Evolutionary conservation across 2,888 invertebrate genomes (phyloP).

Genomic region (Subacronicta megacephala): DNA sequence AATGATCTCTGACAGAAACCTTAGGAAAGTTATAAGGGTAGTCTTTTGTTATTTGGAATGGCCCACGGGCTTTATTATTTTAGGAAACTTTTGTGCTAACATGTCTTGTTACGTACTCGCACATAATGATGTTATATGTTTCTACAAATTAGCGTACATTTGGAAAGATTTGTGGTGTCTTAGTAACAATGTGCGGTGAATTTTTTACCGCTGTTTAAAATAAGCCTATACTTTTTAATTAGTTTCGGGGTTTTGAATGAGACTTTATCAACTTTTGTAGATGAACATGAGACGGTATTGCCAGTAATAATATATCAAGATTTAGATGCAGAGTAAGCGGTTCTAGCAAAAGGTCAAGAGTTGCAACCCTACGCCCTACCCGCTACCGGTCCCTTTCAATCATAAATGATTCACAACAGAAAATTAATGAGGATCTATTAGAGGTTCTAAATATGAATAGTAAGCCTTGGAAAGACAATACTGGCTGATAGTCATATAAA

Average conservation of each 20-base stretch:
- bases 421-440: too few species aligned
- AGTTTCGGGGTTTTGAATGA: accelerated
- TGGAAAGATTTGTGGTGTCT: slow-evolving; percentile 22
- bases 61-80: slow-evolving; percentile 53
- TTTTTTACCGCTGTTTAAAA: slow-evolving; percentile 2
- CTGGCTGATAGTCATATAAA: too few species aligned
- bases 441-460: too few species aligned
- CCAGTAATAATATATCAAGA: too few species aligned
- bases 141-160: slow-evolving; percentile 31
- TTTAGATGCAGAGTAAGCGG: too few species aligned
- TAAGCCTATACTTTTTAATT: not conserved
- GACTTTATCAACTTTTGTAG: too few species aligned
- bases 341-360: too few species aligned
- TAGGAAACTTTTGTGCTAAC: slow-evolving; percentile 47
- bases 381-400: too few species aligned
- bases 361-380: too few species aligned
- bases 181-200: slow-evolving; percentile 12
- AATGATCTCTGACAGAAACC: slow-evolving; percentile 61
- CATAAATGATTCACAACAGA: too few species aligned
- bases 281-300: too few species aligned
- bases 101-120: slow-evolving; percentile 37
- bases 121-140: slow-evolving; percentile 33
- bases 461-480: too few species aligned
- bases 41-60: slow-evolving; percentile 57
- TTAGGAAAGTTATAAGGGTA: slow-evolving; percentile 53